Base-by-base conservation (phyloP, 2,113 vertebrate species). In the Helogale parvula region DNA sequence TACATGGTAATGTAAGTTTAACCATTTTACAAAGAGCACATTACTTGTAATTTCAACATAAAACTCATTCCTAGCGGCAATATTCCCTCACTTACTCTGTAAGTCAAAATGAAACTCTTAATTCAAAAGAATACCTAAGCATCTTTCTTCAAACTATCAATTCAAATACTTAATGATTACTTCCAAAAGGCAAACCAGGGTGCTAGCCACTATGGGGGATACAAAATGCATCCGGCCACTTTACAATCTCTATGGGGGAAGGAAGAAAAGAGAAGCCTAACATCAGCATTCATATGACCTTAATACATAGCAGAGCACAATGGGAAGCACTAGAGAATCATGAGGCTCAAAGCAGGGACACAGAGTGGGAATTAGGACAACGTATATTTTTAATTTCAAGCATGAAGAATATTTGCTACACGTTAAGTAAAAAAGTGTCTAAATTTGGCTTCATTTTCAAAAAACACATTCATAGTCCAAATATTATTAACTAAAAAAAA, bases 131-230 rank as follows among this genome's bases (percentile, higher is more conserved):
- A 72, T n/a, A 86, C 33, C 76, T 74, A 80, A 88, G 86, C 79
- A 13, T 41, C 29, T 23, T 72, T 94, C 17, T 50, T 29, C 35
- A 63, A 82, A 86, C 45, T 92, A 69, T 95, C 14, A 88, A 50
- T 79, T 94, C 69, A 66, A 52, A 60, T 71, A 87, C 60, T 92
- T 86, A 96, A 69, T 25, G 19, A 84, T 19, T 82, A 38, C 12
- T 96, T 89, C 60, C 63, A 96, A 89, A 9, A 96, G 72, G 52
- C 27, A 96, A 96, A 92, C 25, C 25, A 93, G 85, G 45, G 23
- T 83, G 5, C 38, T 57, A 92, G 21, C 69, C 41, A 93, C 68
- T 45, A 77, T 33, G 45, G 31, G 8, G 15, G 7, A 93, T 16
- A 86, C 2, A 69, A 83, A 60, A 93, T 5, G 7, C 57, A 77